Evolutionary conservation across 2,888 invertebrate species (phyloP).

Genomic region (Mylabris sibirica): DNA sequence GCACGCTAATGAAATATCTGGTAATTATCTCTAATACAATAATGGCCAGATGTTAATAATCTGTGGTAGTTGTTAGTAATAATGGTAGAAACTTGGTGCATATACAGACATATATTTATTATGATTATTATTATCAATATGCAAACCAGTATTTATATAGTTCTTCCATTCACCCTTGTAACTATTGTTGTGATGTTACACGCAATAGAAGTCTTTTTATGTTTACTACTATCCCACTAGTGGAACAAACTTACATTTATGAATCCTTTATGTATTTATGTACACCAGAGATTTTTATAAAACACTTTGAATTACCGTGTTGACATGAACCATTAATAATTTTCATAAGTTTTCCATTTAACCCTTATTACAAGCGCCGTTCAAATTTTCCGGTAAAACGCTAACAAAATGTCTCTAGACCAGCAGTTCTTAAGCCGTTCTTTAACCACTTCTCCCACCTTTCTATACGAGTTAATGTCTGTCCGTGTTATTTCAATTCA

Average conservation of each 20-base stretch:
- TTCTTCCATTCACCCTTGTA: neutral
- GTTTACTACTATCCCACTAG: constrained; percentile 10
- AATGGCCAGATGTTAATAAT: constrained; percentile 58
- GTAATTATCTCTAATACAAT: constrained; percentile 58
- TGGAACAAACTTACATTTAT: constrained; percentile 29
- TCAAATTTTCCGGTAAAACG: constrained; percentile 13
- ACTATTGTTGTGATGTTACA: constrained; percentile 26
- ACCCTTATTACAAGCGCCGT: constrained; percentile 14
- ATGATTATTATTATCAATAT: constrained; percentile 15
- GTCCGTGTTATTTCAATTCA: no score
- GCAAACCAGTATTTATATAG: neutral
- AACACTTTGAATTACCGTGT: constrained; percentile 35
- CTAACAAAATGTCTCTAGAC: no score
- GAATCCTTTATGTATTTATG: constrained; percentile 31
- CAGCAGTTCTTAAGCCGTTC: no score
- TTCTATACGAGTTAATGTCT: no score
- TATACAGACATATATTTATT: neutral
- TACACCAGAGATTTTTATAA: constrained; percentile 34
- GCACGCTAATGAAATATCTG: constrained; percentile 58
- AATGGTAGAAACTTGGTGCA: neutral
- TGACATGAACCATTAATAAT: constrained; percentile 28
- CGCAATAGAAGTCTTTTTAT: constrained; percentile 33
- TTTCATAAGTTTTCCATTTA: constrained; percentile 15
- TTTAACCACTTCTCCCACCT: no score
- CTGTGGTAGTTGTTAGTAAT: constrained; percentile 33